Evolutionary conservation across 1,140 invertebrate species (phyloP).

Genomic region (Zophobas morio): DNA sequence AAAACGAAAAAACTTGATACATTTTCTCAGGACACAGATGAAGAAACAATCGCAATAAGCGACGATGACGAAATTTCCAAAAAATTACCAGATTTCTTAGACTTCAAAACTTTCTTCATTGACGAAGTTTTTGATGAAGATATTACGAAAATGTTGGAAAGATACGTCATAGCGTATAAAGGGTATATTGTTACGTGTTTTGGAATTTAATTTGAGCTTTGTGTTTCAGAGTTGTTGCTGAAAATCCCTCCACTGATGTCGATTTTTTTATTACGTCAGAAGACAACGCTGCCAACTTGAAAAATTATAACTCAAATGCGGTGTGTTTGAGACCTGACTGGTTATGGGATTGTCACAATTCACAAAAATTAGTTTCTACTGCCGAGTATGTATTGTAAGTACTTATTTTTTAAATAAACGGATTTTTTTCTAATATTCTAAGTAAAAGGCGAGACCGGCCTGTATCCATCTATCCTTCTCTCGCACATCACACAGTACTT

Average conservation of each 20-base stretch:
- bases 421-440: constrained; percentile 50
- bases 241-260: constrained; percentile 48
- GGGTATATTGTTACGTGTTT: constrained; percentile 57
- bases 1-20: neutral
- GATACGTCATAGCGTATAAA: constrained; percentile 62
- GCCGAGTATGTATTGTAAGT: constrained; percentile 56
- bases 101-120: constrained; percentile 61
- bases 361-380: constrained; percentile 53
- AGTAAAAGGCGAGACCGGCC: constrained; percentile 57
- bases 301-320: constrained; percentile 49
- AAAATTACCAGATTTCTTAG: constrained; percentile 56
- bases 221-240: constrained; percentile 48
- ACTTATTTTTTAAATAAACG: constrained; percentile 46
- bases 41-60: constrained; percentile 13
- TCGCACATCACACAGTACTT: constrained; percentile 60
- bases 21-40: constrained; percentile 43
- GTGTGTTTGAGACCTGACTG: constrained; percentile 58
- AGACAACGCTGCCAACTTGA: constrained; percentile 52
- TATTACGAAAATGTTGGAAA: constrained; percentile 51
- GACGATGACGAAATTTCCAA: constrained; percentile 37
- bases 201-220: neutral
- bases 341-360: constrained; percentile 63
- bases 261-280: constrained; percentile 58
- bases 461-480: constrained; percentile 63
- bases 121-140: constrained; percentile 57